Evolutionary conservation across 23 tunicate species (phyloP).

Genomic region (Diplosoma virens): DNA sequence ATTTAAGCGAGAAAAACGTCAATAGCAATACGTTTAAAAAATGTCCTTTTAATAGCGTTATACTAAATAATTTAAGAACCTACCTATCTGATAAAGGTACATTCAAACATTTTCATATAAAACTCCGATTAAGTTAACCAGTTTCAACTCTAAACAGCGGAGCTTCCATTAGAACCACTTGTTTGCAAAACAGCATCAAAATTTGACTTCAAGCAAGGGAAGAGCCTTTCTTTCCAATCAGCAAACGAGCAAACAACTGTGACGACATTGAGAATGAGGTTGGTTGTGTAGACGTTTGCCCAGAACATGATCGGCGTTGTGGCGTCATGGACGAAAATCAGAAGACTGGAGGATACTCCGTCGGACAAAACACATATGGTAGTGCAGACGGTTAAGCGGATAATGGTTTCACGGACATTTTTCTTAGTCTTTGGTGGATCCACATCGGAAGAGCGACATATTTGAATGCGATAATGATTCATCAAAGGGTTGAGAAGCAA

Average conservation of each 20-base stretch:
- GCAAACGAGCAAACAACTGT: constrained; percentile 66
- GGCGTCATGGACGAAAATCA: constrained; percentile 67
- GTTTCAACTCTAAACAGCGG: constrained; percentile 16
- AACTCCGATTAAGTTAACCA: too few species aligned
- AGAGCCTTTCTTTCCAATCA: constrained; percentile 66
- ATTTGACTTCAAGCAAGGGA: constrained; percentile 23
- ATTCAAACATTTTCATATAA: too few species aligned
- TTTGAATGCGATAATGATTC: constrained; percentile 34
- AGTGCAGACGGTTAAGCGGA: constrained; percentile 58
- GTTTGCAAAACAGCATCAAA: not conserved
- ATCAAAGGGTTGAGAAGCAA: constrained; percentile 41
- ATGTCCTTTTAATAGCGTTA: too few species aligned
- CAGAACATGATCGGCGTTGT: constrained; percentile 36
- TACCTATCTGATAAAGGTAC: too few species aligned
- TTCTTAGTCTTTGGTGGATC: not conserved
- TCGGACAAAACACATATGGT: constrained; percentile 66
- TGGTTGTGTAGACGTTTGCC: constrained; percentile 58
- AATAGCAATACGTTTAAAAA: too few species aligned
- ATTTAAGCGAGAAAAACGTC: too few species aligned
- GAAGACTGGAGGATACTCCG: constrained; percentile 42
- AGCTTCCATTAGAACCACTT: constrained; percentile 4
- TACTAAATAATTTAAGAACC: too few species aligned
- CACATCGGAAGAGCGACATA: not conserved
- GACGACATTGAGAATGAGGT: constrained; percentile 56
- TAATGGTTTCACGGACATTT: constrained; percentile 33